Base-by-base conservation (phyloP, 2,797 vertebrate species). In the Glossophaga mutica region DNA sequence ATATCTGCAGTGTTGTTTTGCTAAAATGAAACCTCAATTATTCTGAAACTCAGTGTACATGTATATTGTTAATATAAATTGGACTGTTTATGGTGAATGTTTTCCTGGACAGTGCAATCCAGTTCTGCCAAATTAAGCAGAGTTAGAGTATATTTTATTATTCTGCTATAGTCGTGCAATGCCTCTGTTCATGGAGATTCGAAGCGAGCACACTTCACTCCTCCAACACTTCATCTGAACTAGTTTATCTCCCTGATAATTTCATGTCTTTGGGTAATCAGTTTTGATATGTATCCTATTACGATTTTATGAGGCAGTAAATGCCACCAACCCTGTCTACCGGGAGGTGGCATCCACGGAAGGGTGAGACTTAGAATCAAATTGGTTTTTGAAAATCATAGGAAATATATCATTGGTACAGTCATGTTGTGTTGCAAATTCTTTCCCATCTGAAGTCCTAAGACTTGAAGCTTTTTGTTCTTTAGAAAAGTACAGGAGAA, bases 281-380 rank as follows among this genome's bases (percentile, higher is more conserved):
- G 77, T 34, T 92, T 95, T 88, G 55, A 94, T 59, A 88, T 86
- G 77, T 97, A 86, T 87, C 52, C 44, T 92, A 89, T 93, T 95
- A 92, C 55, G 34, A 78, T 79, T 96, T 95, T 95, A 96, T 91
- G 79, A 81, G 89, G 94, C 92, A 68, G 50, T 95, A 96, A 96
- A 95, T 94, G 57, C 78, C 52, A 96, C 46, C 6, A 32, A 24
- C 21, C 29, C 32, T 22, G 34, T 91, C 59, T 81, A 50, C 32
- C 29, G 65, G 4, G 65, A 95, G 16, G 42, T 44, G 86, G 55
- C n/a, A 65, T 62, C 57, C 39, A 73, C 37, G 46, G 46, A 87
- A 89, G 73, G 50, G 39, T n/a, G 74, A 92, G 70, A 24, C 22
- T 65, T 42, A 57, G 48, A 94, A 93, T 29, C n/a, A 78, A 59